phyloP scores from a whole-genome alignment of 2,797 vertebrate genomes.

The Hydrolagus colliei region DNA sequence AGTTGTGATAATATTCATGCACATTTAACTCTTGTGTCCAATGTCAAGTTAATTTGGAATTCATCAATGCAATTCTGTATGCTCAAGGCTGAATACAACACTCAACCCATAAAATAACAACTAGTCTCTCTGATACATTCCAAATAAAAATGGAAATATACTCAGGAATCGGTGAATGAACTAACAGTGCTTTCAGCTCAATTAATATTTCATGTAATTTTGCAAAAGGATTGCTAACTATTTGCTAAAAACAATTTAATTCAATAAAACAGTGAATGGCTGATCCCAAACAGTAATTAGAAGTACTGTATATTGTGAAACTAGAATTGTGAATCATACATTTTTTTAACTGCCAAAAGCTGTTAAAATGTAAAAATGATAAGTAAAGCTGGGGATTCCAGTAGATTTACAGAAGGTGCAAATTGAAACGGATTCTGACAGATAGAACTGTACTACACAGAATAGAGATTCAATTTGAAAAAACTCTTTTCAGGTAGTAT shows the following conservation, averaged over 20 bases:
- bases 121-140: neutral
- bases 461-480: slow-evolving; percentile 6
- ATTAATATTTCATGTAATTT: neutral
- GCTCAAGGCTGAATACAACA: neutral
- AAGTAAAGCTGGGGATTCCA: neutral
- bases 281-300: neutral
- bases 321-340: neutral
- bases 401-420: neutral
- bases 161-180: neutral
- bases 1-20: neutral
- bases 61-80: neutral
- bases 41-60: neutral
- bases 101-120: neutral
- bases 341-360: neutral
- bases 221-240: neutral
- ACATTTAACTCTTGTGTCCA: neutral
- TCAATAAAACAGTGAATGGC: neutral
- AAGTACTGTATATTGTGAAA: no score
- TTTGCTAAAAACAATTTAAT: neutral
- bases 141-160: neutral
- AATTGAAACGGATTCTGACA: neutral
- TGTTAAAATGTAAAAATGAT: neutral
- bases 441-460: neutral
- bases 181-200: neutral
- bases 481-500: neutral